These are phyloP conservation scores for Siphamia tubifer DNA, from an alignment of 2,113 vertebrate genomes.

Conservation along the genomic window DNA sequence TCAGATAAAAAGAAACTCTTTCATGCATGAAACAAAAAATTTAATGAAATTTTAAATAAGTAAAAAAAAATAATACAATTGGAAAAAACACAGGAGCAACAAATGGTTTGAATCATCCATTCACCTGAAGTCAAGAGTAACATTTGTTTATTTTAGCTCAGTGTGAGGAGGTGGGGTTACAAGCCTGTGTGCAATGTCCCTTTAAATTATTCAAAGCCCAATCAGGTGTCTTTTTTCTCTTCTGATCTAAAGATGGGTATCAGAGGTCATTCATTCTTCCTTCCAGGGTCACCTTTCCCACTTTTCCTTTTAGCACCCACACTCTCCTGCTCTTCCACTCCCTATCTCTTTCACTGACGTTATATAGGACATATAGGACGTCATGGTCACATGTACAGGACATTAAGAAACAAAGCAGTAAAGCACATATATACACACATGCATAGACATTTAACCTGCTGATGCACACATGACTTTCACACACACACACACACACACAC, in stretches of 20 bases:
- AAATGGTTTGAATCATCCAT: conserved; percentile 58
- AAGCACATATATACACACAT: conserved; percentile 20
- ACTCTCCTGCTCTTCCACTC: conserved; percentile 67
- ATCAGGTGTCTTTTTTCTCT: conserved; percentile 79
- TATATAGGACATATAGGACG: conserved; percentile 43
- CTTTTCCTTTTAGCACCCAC: conserved; percentile 70
- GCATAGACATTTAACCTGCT: not conserved
- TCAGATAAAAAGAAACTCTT: conserved; percentile 16
- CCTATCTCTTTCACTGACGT: conserved; percentile 68
- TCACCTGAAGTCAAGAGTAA: conserved; percentile 72
- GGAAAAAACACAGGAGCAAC: conserved; percentile 27
- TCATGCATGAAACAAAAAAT: conserved; percentile 45
- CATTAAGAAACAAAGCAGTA: conserved; percentile 50
- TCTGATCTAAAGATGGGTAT: conserved; percentile 89
- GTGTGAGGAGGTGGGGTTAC: conserved; percentile 60
- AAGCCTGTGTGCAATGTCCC: conserved; percentile 78
- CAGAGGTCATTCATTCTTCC: conserved; percentile 88
- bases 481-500: not conserved
- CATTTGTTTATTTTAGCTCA: conserved; percentile 71
- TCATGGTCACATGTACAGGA: conserved; percentile 54
- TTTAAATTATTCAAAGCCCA: conserved; percentile 83
- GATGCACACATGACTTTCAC: conserved; percentile 4
- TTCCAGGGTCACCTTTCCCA: conserved; percentile 87
- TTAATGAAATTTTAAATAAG: conserved; percentile 57
- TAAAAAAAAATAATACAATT: conserved; percentile 43